Conservation (phyloP, 2,797 vertebrate genomes). For the Xiphorhynchus erythropygius region DNA sequence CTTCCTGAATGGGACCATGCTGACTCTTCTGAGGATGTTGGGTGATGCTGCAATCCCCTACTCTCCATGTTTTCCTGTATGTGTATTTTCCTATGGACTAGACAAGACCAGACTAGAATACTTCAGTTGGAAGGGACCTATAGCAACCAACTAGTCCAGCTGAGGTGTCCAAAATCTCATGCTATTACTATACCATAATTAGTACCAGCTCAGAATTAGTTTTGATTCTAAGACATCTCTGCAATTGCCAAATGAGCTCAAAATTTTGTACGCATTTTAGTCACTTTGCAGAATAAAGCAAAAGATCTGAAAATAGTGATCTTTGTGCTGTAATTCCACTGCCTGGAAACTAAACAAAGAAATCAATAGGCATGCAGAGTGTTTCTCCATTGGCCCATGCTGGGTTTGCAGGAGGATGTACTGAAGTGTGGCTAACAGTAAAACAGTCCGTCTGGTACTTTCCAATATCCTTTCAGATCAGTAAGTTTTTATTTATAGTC, state of each 20-base stretch:
- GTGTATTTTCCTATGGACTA: not conserved
- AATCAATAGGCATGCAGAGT: slow-evolving; percentile 10
- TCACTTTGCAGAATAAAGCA: not conserved
- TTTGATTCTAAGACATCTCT: not conserved
- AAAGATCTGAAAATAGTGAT: not conserved
- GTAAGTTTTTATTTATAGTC: slow-evolving; percentile 55
- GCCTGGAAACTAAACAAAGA: slow-evolving; percentile 41
- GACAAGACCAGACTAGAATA: not conserved
- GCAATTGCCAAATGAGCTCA: not conserved
- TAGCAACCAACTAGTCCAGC: not conserved
- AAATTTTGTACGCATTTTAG: not conserved
- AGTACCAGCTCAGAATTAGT: not conserved
- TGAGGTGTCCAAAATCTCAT: not conserved
- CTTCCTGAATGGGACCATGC: not conserved
- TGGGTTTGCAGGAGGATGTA: not conserved
- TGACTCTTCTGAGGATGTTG: not conserved
- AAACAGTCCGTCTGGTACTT: slow-evolving; percentile 2
- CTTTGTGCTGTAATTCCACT: not conserved
- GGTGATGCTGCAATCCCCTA: not conserved
- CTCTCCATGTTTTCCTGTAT: not conserved
- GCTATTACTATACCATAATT: not conserved
- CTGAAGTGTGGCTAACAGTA: slow-evolving; percentile 34
- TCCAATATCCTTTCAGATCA: slow-evolving; percentile 40
- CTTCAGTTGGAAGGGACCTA: not conserved
- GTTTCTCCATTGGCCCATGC: not conserved